Evolutionary conservation across 2,888 invertebrate species (phyloP), one percentile per base, ranked within the genome.

Genomic region (Eristalinus sepulchralis): DNA sequence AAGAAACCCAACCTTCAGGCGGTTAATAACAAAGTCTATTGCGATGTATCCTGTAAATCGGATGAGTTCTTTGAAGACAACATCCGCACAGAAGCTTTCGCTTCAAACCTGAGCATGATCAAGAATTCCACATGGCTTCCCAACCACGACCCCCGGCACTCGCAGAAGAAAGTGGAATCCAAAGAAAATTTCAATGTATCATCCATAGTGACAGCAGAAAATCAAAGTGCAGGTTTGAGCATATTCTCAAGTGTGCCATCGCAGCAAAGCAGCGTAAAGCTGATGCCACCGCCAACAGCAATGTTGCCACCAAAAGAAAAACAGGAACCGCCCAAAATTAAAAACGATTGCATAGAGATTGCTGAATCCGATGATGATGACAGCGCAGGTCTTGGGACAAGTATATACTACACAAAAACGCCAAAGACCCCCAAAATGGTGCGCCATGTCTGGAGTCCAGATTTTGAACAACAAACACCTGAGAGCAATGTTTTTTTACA

Each of bases 71-170:
- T 84, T 63, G 92, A 92, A 82, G 88, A 91, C 0, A 92, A 92
- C 87, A 90, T 91, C 2, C 91, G 90, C 22, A 91, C 92, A 0
- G 92, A 92, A 78, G 90, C 91, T 88, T 92, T 92, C 86, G 89
- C 90, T 9, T 89, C 90, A 10, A 90, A 92, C 66, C 77, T 90
- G 0, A 91, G 91, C 67, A 90, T 89, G 89, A 92, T 92, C 2
- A 91, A 90, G 75, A 92, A 91, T 70, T 92, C 92, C 0, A 92
- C 92, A 1, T 88, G 90, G 87, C 63, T 92, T 33, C 89, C 90
- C n/a, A 88, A 83, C 64, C 88, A 88, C 39, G 36, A 60, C 1
- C 53, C 68, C 13, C 77, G 66, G n/a, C 63, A 82, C 17, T 60
- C 81, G 13, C 88, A 89, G 80, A 85, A 89, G 64, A 83, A 88